Evolutionary conservation across 2,113 vertebrate genomes (phyloP), one percentile per base, ranked within the genome.

Genomic region (Mirounga angustirostris): DNA sequence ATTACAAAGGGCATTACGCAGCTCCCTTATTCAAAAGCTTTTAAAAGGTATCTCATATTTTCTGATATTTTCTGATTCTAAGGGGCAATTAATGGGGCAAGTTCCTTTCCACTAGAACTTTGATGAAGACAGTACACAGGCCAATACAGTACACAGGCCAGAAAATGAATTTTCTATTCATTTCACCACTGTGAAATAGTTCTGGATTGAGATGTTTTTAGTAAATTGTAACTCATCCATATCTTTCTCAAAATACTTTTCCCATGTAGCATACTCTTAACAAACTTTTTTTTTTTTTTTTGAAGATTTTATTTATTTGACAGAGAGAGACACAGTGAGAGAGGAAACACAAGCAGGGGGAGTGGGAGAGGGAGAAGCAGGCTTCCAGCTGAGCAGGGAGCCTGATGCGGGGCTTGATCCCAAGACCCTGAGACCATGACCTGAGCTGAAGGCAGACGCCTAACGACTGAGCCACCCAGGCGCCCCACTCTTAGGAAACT

Each of bases 181-280:
- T 40, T 40, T 40, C 40, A 88, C 15, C 36, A 76, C n/a, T n/a
- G 74, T 16, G 40, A 24, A 74, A 82, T 2, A 93, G 50, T 67
- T 83, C 80, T 81, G 85, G 7, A 96, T 12, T 46, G 26, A 81
- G n/a, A 56, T 61, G 43, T 54, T 63, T 96, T 90, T 74, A 93
- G 78, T 91, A 84, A 88, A 78, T 78, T 84, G 74, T 43, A 65
- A 88, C 33, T 82, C 89, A 82, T 22, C 28, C 13, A 36, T 46
- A 61, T 96, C 52, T 52, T 95, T 92, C 82, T 90, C 24, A 88
- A 92, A 81, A 76, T 46, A 67, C 4, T 86, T 21, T 43, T 91
- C 22, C 36, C 28, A 78, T 54, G 26, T 19, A 95, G 59, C 50
- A 78, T 43, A 80, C 6, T 50, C 58, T 83, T 76, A 91, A 91